phyloP scores from a whole-genome alignment of 1,140 invertebrate species.

The Holcopasites calliopsidis region DNA sequence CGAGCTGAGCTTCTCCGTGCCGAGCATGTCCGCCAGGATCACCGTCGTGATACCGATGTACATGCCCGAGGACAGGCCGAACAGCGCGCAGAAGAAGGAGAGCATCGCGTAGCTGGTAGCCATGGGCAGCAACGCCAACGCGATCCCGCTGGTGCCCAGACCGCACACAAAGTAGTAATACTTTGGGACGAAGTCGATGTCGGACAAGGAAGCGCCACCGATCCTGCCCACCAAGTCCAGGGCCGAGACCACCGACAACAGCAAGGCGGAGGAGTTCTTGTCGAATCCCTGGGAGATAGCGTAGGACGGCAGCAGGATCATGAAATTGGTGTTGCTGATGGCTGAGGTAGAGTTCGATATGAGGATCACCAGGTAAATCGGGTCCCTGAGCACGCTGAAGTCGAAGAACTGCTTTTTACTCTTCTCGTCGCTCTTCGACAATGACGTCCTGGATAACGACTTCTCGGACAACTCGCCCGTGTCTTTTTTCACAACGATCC shows the following conservation, averaged over 20 bases:
- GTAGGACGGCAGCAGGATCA: conserved; percentile 88
- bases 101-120: conserved; percentile 81
- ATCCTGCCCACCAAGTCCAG: conserved; percentile 89
- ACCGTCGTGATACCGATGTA: conserved; percentile 91
- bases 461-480: background rate
- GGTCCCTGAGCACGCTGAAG: conserved; percentile 85
- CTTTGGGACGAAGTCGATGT: conserved; percentile 86
- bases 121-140: conserved; percentile 85
- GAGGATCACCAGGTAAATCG: conserved; percentile 88
- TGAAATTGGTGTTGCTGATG: conserved; percentile 91
- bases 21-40: conserved; percentile 90
- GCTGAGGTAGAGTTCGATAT: conserved; percentile 90
- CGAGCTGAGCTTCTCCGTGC: conserved; percentile 88
- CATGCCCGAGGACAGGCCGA: conserved; percentile 89
- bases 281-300: conserved; percentile 85
- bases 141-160: conserved; percentile 87
- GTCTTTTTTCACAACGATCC: conserved; percentile 1
- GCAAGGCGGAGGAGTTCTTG: conserved; percentile 84
- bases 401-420: conserved; percentile 84
- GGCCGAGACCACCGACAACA: conserved; percentile 89
- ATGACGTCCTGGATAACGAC: conserved; percentile 7
- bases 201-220: conserved; percentile 89
- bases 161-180: conserved; percentile 90
- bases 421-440: background rate
- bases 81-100: conserved; percentile 85